These are phyloP conservation scores for Melanargia galathea DNA, from an alignment of 2,888 invertebrate species.

Conservation along the genomic window DNA sequence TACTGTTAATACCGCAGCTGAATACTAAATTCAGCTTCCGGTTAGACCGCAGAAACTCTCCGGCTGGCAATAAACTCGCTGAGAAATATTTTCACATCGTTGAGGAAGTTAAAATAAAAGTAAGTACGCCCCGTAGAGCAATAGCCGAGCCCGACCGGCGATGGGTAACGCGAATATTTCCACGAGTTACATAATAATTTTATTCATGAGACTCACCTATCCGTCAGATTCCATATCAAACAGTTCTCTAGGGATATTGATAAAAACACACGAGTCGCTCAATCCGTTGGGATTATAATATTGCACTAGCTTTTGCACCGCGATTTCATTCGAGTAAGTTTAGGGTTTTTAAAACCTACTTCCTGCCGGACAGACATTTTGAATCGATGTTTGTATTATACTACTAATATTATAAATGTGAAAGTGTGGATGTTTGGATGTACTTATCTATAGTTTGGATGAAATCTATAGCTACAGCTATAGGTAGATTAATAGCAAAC, in stretches of 20 bases:
- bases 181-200: slow-evolving; percentile 72
- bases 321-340: no score
- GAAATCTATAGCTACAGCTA: no score
- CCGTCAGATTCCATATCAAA: slow-evolving; percentile 58
- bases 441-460: no score
- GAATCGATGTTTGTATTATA: no score
- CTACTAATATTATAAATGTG: no score
- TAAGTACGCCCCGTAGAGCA: slow-evolving; percentile 75
- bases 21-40: slow-evolving; percentile 51
- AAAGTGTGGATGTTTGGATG: no score
- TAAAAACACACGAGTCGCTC: background rate
- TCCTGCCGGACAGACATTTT: no score
- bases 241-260: background rate
- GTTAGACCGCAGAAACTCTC: slow-evolving; percentile 65
- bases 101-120: slow-evolving; percentile 80
- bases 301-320: no score
- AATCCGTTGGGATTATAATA: background rate
- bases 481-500: no score
- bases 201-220: slow-evolving; percentile 72
- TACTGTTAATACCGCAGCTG: slow-evolving; percentile 48
- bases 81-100: slow-evolving; percentile 81
- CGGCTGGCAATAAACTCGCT: slow-evolving; percentile 72
- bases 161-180: slow-evolving; percentile 72
- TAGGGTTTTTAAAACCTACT: no score
- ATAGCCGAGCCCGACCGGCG: slow-evolving; percentile 63